Evolutionary conservation across 2,113 vertebrate genomes (phyloP).

Genomic region (Dasyprocta punctata): DNA sequence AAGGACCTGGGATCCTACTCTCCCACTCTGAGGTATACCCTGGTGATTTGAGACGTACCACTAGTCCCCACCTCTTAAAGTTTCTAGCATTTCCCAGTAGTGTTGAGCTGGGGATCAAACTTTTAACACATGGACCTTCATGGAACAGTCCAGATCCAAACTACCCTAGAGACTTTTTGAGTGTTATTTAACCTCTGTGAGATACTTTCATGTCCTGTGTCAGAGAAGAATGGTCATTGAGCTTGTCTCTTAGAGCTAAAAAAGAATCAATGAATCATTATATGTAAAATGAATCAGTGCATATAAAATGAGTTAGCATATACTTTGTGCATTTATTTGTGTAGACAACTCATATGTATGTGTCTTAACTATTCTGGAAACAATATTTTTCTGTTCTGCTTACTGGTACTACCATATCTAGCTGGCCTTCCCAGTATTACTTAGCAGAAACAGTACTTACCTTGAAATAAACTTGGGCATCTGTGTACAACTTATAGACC

Average conservation of each 20-base stretch:
- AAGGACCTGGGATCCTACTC: neutral
- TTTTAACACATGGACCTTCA: neutral
- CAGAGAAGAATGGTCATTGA: neutral
- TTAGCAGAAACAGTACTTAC: neutral
- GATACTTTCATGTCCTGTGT: neutral
- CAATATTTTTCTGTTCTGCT: neutral
- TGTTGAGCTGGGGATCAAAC: neutral
- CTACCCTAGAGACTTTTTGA: neutral
- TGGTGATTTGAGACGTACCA: neutral
- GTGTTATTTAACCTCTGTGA: neutral
- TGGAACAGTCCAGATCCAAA: neutral
- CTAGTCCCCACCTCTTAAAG: neutral
- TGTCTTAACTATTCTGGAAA: neutral
- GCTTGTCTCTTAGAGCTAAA: neutral
- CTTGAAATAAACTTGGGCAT: neutral
- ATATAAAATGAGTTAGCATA: neutral
- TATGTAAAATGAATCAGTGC: neutral
- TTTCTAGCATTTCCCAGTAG: neutral
- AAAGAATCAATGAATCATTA: neutral
- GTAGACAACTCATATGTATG: neutral
- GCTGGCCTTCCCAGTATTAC: neutral
- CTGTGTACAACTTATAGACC: neutral
- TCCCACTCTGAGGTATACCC: neutral
- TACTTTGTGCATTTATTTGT: neutral
- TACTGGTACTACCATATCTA: neutral